Conservation (phyloP, 2,888 invertebrate genomes). For the Tortricodes alternella region DNA sequence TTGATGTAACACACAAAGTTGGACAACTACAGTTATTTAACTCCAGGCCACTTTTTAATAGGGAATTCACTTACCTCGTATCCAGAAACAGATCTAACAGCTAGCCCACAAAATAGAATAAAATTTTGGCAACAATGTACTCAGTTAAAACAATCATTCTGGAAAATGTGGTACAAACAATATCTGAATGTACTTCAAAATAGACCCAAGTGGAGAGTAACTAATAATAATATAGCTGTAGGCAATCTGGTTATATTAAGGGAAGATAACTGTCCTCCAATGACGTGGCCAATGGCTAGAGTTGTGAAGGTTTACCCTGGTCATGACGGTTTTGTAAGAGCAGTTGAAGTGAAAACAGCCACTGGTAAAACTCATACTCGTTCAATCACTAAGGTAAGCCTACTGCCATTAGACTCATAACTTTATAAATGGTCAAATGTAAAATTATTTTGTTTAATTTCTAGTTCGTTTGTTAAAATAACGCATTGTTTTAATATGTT, state of each 20-base stretch:
- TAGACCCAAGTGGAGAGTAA: slow-evolving; percentile 23
- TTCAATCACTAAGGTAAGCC: slow-evolving; percentile 12
- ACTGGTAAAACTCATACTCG: slow-evolving; percentile 21
- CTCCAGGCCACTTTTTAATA: slow-evolving; percentile 48
- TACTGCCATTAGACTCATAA: slow-evolving; percentile 13
- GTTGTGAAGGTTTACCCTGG: slow-evolving; percentile 26
- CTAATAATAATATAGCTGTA: slow-evolving; percentile 6
- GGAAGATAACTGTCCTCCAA: slow-evolving; percentile 18
- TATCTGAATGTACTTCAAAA: slow-evolving; percentile 23
- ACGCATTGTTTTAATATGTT: too few relatives aligned
- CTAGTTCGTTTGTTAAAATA: too few relatives aligned
- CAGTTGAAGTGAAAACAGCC: slow-evolving; percentile 26
- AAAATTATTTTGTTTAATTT: too few relatives aligned
- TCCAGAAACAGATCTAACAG: slow-evolving; percentile 28
- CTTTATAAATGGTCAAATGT: too few relatives aligned
- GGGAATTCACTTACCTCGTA: slow-evolving; percentile 34
- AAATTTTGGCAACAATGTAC: slow-evolving; percentile 16
- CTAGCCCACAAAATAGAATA: not conserved
- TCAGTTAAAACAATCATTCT: slow-evolving; percentile 1
- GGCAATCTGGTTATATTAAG: slow-evolving; percentile 26
- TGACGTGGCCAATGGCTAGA: slow-evolving; percentile 29
- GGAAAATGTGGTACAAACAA: slow-evolving; percentile 16
- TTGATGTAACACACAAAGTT: too few relatives aligned
- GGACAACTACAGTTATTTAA: slow-evolving; percentile 36
- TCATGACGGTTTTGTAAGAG: slow-evolving; percentile 22